phyloP scores from a whole-genome alignment of 2,797 vertebrate species.

The Rhabdophis nuchalis region DNA sequence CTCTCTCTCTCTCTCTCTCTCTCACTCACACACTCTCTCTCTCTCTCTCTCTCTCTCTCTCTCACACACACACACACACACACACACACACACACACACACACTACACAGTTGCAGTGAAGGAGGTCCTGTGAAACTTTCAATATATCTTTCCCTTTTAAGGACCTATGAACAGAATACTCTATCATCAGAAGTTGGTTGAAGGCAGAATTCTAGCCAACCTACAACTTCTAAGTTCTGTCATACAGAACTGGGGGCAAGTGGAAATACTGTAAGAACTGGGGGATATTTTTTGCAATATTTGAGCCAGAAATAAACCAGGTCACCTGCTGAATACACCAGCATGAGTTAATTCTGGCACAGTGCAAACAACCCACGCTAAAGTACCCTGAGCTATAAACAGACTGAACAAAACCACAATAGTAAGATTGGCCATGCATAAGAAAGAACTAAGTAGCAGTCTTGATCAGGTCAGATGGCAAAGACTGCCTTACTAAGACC shows the following conservation, averaged over 20 bases:
- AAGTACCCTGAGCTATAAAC: background rate
- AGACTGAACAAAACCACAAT: background rate
- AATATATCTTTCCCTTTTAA: background rate
- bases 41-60: too few relatives aligned
- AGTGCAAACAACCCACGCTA: background rate
- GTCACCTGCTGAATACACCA: background rate
- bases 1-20: too few relatives aligned
- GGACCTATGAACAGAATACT: background rate
- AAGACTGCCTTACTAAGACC: background rate
- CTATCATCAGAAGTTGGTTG: background rate
- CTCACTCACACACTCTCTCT: too few relatives aligned
- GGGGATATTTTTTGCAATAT: background rate
- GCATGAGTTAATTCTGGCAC: background rate
- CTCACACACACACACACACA: background rate
- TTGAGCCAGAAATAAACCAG: background rate
- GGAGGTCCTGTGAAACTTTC: background rate
- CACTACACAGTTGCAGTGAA: background rate
- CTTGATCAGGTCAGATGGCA: background rate
- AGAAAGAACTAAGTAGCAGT: background rate
- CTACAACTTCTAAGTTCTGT: background rate
- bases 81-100: background rate
- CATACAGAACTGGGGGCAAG: background rate
- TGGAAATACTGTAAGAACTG: background rate
- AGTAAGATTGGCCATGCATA: background rate
- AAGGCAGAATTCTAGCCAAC: background rate